Evolutionary conservation across 2,797 vertebrate genomes (phyloP).

Genomic region (Vireo griseus): DNA sequence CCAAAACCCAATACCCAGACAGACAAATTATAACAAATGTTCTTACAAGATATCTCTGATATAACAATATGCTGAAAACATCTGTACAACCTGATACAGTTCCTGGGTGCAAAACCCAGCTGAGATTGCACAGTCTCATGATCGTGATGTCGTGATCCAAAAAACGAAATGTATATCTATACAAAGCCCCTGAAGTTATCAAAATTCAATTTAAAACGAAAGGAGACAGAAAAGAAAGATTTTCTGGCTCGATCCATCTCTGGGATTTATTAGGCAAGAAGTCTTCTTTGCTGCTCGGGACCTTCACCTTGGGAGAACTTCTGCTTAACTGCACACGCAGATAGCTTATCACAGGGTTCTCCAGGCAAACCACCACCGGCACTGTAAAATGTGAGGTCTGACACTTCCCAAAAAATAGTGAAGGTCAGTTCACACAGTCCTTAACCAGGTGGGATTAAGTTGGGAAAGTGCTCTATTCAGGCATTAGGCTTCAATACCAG

Average conservation of each 20-base stretch:
- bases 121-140: background rate
- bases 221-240: background rate
- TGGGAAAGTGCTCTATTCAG: background rate
- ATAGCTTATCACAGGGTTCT: background rate
- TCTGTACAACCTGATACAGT: background rate
- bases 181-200: background rate
- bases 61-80: constrained; percentile 47
- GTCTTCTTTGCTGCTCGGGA: background rate
- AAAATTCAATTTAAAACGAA: background rate
- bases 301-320: background rate
- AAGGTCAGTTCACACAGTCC: background rate
- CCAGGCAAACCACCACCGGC: background rate
- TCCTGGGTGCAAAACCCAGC: constrained; percentile 6
- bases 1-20: background rate
- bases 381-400: background rate
- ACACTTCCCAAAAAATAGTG: fast-evolving
- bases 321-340: background rate
- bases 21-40: constrained; percentile 3
- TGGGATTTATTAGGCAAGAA: background rate
- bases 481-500: background rate
- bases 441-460: background rate
- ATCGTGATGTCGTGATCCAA: background rate
- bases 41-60: constrained; percentile 22
- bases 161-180: background rate
- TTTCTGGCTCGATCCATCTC: background rate